Evolutionary conservation across 1,140 invertebrate species (phyloP).

Genomic region (Microvelia longipes): DNA sequence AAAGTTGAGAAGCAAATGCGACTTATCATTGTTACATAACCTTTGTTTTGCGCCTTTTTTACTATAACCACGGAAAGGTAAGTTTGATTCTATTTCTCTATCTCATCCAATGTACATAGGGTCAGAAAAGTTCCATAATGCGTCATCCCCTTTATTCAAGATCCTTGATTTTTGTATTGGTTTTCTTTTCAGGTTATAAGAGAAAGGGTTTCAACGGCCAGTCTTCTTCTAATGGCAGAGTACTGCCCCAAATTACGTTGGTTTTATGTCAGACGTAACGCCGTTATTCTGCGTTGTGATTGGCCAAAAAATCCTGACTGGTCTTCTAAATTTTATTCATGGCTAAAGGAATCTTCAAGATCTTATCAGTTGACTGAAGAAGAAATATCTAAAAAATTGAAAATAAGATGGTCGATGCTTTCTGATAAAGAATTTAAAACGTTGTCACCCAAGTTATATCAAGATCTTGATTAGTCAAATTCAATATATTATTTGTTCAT

Average conservation of each 20-base stretch:
- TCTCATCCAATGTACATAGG: too few relatives aligned
- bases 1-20: too few relatives aligned
- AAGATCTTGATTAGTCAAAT: too few relatives aligned
- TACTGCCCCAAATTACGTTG: constrained; percentile 44
- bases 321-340: constrained; percentile 47
- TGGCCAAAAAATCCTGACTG: constrained; percentile 50
- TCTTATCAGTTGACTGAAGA: constrained; percentile 47
- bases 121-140: too few relatives aligned
- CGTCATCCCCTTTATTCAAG: too few relatives aligned
- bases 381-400: constrained; percentile 52
- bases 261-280: constrained; percentile 55
- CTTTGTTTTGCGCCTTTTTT: too few relatives aligned
- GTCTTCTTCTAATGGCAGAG: constrained; percentile 53
- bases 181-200: constrained; percentile 50
- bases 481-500: too few relatives aligned
- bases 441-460: neutral
- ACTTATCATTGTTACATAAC: too few relatives aligned
- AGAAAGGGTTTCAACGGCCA: constrained; percentile 63
- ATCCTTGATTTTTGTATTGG: too few relatives aligned
- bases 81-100: too few relatives aligned
- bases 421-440: constrained; percentile 48
- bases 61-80: too few relatives aligned
- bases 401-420: constrained; percentile 52
- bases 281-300: constrained; percentile 50
- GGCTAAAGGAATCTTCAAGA: constrained; percentile 42